phyloP scores from a whole-genome alignment of 2,797 vertebrate genomes.

The Vultur gryphus region DNA sequence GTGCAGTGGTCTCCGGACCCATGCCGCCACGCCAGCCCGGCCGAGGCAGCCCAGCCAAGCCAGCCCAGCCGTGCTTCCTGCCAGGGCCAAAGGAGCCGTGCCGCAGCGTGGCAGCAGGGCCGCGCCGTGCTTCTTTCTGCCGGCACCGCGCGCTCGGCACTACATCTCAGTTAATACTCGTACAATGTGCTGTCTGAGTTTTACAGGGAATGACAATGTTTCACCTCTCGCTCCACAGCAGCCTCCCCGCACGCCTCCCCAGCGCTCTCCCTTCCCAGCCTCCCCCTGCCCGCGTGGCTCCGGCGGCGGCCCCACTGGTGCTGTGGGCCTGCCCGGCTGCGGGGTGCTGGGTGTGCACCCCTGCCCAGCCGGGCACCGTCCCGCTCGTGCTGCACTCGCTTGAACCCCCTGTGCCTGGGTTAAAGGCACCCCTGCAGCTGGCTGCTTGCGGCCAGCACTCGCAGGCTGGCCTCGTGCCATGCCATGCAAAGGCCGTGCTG shows the following conservation, averaged over 20 bases:
- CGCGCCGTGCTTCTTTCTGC: fast-evolving
- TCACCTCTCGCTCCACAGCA: background rate
- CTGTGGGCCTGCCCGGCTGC: background rate
- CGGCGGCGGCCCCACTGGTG: fast-evolving
- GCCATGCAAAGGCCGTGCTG: background rate
- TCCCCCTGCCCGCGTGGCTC: background rate
- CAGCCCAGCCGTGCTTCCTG: fast-evolving
- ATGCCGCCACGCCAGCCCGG: fast-evolving
- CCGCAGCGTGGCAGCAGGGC: fast-evolving
- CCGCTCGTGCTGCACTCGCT: fast-evolving
- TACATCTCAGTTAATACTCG: fast-evolving
- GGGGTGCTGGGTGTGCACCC: background rate
- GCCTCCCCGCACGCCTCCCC: background rate
- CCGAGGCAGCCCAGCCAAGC: background rate
- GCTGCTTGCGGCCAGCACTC: background rate
- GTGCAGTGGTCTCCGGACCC: fast-evolving
- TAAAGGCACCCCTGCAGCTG: background rate
- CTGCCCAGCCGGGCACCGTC: fast-evolving
- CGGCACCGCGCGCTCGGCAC: fast-evolving
- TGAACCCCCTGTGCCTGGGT: fast-evolving
- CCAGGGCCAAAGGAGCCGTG: background rate
- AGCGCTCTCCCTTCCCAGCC: fast-evolving
- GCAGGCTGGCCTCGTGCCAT: background rate
- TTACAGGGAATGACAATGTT: no score
- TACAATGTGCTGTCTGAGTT: fast-evolving